Percentiles rank a stretch among this genome's conserved stretches.
These are phyloP conservation scores for Gorsachius goisagi DNA, from an alignment of 2,113 vertebrate genomes.

Conservation along the genomic window DNA sequence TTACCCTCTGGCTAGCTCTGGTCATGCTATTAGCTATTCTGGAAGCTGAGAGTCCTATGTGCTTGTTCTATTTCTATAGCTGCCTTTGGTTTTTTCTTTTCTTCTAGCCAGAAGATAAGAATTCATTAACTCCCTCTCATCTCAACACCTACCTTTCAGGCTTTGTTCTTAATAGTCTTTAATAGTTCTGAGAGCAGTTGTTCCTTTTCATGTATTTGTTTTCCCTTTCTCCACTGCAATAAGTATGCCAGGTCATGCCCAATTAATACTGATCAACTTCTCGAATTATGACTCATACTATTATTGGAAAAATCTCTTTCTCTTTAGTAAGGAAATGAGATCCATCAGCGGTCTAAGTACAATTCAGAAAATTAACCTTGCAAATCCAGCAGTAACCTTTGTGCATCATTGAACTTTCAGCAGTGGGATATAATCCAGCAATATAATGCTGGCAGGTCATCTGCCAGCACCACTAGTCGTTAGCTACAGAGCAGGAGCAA, in stretches of 20 bases:
- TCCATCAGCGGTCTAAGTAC: not conserved
- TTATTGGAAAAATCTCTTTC: not conserved
- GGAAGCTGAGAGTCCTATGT: not conserved
- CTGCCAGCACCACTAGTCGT: not conserved
- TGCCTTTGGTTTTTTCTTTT: not conserved
- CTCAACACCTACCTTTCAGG: not conserved
- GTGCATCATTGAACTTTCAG: not conserved
- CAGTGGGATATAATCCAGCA: not conserved
- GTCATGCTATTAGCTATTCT: not conserved
- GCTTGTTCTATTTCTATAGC: not conserved
- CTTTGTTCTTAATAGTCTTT: not conserved
- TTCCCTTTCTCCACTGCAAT: not conserved
- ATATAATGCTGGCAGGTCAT: not conserved
- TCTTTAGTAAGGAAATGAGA: not conserved
- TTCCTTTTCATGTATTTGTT: conserved; percentile 20
- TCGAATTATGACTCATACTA: not conserved
- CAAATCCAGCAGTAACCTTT: not conserved
- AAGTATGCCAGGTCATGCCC: not conserved
- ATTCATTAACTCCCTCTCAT: conserved; percentile 18
- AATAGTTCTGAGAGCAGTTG: not conserved
- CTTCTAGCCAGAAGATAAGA: not conserved
- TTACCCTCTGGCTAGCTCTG: conserved; percentile 4
- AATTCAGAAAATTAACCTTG: not conserved
- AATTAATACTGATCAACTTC: not conserved
- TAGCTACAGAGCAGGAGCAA: not conserved